Percentiles rank a stretch among this genome's conserved stretches.
Evolutionary conservation across 1,140 invertebrate species (phyloP).

Genomic region (Aleiodes sp.): DNA sequence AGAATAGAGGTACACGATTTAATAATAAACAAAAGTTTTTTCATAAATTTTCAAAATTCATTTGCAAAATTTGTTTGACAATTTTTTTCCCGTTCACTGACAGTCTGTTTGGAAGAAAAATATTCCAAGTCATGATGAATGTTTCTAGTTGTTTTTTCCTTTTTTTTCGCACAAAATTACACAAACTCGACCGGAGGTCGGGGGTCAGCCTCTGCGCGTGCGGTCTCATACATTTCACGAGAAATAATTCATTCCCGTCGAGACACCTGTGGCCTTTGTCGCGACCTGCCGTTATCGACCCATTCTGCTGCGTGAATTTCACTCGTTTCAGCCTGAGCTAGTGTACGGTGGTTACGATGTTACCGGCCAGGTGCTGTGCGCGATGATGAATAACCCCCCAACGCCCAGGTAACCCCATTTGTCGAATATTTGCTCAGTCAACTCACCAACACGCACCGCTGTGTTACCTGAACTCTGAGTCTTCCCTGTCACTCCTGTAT

Average conservation of each 20-base stretch:
- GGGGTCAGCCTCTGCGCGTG: background rate
- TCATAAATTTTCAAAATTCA: no score
- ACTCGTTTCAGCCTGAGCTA: conserved; percentile 17
- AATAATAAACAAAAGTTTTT: no score
- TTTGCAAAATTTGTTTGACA: no score
- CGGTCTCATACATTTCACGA: background rate
- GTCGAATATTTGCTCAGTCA: conserved; percentile 30
- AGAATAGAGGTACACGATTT: no score
- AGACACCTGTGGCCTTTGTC: conserved; percentile 37
- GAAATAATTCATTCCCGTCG: conserved; percentile 33
- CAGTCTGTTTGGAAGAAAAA: no score
- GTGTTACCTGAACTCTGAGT: background rate
- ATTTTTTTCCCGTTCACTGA: no score
- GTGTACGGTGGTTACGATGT: conserved; percentile 21
- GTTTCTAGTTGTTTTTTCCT: background rate
- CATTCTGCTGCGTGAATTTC: conserved; percentile 17
- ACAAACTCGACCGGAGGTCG: background rate
- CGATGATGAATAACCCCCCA: conserved; percentile 31
- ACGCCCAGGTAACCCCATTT: conserved; percentile 28
- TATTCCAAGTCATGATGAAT: background rate
- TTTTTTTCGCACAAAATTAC: background rate
- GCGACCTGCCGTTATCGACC: conserved; percentile 31
- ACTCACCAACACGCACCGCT: background rate
- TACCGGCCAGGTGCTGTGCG: conserved; percentile 28
- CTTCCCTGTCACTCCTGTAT: background rate